Conservation (phyloP, 2,797 vertebrate genomes). For the Chiloscyllium punctatum region DNA sequence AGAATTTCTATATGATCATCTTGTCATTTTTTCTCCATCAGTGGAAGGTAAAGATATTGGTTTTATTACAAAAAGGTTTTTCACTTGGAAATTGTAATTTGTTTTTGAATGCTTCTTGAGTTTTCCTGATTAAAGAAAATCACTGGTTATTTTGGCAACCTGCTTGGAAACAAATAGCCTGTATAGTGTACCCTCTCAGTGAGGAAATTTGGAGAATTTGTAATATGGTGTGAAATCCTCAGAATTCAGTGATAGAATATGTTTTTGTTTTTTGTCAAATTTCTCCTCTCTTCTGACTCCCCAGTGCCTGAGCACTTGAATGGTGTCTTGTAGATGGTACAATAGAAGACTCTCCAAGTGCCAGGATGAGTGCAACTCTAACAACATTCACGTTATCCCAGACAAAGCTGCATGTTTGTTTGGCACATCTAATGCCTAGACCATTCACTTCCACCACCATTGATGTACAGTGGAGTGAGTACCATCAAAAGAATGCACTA, state of each 20-base stretch:
- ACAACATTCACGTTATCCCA: no score
- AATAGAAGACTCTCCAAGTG: no score
- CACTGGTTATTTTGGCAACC: no score
- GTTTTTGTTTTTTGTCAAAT: not conserved
- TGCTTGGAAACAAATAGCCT: not conserved
- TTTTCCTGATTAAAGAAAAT: not conserved
- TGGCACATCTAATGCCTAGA: not conserved
- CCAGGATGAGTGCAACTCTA: no score
- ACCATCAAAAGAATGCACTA: no score
- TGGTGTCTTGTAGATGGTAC: no score
- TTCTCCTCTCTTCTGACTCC: not conserved
- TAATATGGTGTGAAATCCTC: not conserved
- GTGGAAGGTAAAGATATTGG: conserved; percentile 74
- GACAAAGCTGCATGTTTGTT: not conserved
- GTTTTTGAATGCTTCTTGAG: not conserved
- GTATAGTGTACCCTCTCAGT: not conserved
- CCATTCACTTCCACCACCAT: not conserved
- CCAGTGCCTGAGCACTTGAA: no score
- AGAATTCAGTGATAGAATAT: not conserved
- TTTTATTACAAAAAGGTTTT: not conserved
- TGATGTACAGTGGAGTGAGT: no score
- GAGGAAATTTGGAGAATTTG: not conserved
- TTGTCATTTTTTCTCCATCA: conserved; percentile 87
- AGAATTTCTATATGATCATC: conserved; percentile 89
- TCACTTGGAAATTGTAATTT: not conserved